A percentile compares a stretch with the other conserved stretches of the same genome.
These are phyloP conservation scores for Paracanthobrama guichenoti DNA, from an alignment of 2,113 vertebrate species.

Conservation along the genomic window DNA sequence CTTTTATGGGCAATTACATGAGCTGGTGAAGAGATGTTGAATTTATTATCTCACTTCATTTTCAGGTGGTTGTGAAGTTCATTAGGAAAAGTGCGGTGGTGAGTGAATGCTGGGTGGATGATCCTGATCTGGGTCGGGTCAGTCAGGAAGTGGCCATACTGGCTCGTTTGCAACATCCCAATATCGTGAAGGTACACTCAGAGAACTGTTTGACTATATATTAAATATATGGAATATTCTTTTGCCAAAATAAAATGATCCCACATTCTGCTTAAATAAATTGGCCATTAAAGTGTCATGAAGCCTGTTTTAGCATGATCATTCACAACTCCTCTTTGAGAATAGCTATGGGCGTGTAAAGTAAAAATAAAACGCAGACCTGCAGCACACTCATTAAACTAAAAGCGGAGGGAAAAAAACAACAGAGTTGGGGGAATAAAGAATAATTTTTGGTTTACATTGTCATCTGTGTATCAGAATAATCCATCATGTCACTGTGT, in stretches of 20 bases:
- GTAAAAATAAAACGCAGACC: no score
- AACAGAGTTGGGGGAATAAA: no score
- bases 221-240: background rate
- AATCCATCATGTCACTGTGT: no score
- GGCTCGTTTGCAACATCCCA: conserved; percentile 82
- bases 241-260: background rate
- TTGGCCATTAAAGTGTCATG: background rate
- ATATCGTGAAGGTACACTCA: conserved; percentile 83
- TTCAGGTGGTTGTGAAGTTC: conserved; percentile 90
- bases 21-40: conserved; percentile 9
- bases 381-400: no score
- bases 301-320: no score
- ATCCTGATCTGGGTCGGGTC: conserved; percentile 83
- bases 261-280: background rate
- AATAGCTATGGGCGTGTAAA: no score
- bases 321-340: no score
- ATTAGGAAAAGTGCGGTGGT: conserved; percentile 88
- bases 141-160: conserved; percentile 90
- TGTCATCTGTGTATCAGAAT: no score
- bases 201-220: background rate
- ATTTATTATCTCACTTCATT: conserved; percentile 21
- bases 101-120: conserved; percentile 88
- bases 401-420: no score
- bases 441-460: no score
- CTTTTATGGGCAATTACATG: conserved; percentile 8